Conservation (phyloP, 2,797 vertebrate genomes). For the Trachurus trachurus region DNA sequence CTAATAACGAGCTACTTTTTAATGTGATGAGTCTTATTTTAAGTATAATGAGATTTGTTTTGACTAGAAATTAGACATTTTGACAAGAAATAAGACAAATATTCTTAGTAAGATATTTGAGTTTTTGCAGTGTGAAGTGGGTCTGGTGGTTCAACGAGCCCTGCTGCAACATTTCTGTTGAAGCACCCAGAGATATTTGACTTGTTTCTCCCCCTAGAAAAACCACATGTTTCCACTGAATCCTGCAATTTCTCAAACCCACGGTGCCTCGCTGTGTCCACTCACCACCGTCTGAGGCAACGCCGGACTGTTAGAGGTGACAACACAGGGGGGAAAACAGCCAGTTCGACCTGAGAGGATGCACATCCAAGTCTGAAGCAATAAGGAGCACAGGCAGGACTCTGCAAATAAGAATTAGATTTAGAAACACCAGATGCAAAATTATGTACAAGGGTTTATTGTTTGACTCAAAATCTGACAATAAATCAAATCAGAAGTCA, state of each 20-base stretch:
- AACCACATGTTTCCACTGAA: slow-evolving; percentile 43
- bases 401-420: not conserved
- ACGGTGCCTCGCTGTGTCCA: not conserved
- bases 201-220: not conserved
- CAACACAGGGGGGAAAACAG: too few species aligned
- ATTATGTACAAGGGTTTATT: not conserved
- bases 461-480: not conserved
- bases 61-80: too few species aligned
- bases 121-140: too few species aligned
- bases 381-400: not conserved
- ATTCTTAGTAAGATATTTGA: too few species aligned
- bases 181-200: slow-evolving; percentile 36
- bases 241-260: slow-evolving; percentile 20
- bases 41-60: too few species aligned
- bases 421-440: not conserved
- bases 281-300: slow-evolving; percentile 5
- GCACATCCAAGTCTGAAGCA: not conserved
- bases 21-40: too few species aligned
- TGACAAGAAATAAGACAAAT: too few species aligned
- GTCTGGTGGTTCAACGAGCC: slow-evolving; percentile 34
- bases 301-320: not conserved
- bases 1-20: too few species aligned
- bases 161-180: slow-evolving; percentile 34
- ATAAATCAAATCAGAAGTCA: not conserved
- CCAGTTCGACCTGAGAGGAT: too few species aligned